Evolutionary conservation across 2,888 invertebrate species (phyloP).

Genomic region (Drosophila tanythrix): DNA sequence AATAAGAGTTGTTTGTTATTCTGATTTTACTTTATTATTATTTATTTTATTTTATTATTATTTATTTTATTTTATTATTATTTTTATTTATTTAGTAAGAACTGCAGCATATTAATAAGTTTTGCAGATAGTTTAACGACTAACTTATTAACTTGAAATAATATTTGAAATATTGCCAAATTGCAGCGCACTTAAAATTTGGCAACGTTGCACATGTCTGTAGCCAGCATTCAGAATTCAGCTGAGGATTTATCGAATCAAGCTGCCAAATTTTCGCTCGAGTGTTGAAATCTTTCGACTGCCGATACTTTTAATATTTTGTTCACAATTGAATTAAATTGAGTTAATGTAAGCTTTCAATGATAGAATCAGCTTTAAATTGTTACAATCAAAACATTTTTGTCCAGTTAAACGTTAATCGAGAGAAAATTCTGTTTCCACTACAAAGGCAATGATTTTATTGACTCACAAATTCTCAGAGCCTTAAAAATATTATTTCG

Average conservation of each 20-base stretch:
- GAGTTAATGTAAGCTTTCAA: background rate
- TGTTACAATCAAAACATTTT: background rate
- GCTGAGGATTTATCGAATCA: background rate
- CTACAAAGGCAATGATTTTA: no score
- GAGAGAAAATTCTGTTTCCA: background rate
- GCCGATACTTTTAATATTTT: background rate
- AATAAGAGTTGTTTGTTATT: background rate
- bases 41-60: no score
- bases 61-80: background rate
- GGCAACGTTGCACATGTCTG: background rate
- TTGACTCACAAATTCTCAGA: no score
- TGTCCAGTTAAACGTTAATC: background rate
- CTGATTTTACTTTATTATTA: background rate
- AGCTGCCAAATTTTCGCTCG: background rate
- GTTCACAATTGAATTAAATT: background rate
- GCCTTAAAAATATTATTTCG: background rate
- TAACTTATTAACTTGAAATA: background rate
- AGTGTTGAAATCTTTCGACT: background rate
- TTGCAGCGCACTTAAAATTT: background rate
- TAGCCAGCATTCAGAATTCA: background rate
- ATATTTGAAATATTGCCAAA: background rate
- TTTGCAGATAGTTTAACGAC: background rate
- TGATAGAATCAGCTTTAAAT: background rate
- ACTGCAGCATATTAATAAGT: no score
- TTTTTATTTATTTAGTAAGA: background rate